Conservation (phyloP, 2,888 invertebrate genomes). For the Temnothorax rugatulus region DNA sequence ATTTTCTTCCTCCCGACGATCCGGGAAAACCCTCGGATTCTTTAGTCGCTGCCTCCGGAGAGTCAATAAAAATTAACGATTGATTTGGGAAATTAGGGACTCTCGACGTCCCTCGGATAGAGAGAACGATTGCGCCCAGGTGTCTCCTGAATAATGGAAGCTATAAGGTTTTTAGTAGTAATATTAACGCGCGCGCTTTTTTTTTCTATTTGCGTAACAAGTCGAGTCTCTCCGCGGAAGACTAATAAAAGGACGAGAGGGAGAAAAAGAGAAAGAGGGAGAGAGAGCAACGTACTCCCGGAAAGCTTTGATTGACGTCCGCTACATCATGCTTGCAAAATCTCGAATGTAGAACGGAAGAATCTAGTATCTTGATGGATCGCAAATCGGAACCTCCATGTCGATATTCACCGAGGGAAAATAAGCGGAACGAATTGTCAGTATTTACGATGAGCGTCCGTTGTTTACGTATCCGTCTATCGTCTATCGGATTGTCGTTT, state of each 20-base stretch:
- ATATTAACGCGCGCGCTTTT: constrained; percentile 31
- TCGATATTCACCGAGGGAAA: constrained; percentile 39
- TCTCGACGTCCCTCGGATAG: constrained; percentile 34
- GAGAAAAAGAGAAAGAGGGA: constrained; percentile 3
- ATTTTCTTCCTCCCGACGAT: constrained; percentile 77
- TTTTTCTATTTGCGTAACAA: constrained; percentile 39
- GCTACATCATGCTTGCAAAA: constrained; percentile 67
- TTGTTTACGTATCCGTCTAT: constrained; percentile 24
- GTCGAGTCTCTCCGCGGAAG: constrained; percentile 39
- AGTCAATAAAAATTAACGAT: constrained; percentile 77
- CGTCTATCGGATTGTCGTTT: constrained; percentile 20
- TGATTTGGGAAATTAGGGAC: constrained; percentile 69
- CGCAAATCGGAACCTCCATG: constrained; percentile 62
- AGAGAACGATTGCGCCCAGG: constrained; percentile 27
- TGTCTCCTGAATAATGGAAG: constrained; percentile 46
- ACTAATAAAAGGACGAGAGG: constrained; percentile 58
- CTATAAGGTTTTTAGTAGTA: constrained; percentile 43
- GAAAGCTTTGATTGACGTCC: constrained; percentile 69
- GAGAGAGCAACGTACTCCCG: constrained; percentile 40
- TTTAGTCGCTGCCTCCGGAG: constrained; percentile 37
- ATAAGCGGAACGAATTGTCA: constrained; percentile 49
- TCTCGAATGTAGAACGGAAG: constrained; percentile 59
- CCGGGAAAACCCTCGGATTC: constrained; percentile 29
- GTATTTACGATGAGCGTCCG: constrained; percentile 59
- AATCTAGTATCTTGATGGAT: constrained; percentile 66